Conservation (phyloP, 2,888 invertebrate genomes). For the Torymus aiolomorphi region DNA sequence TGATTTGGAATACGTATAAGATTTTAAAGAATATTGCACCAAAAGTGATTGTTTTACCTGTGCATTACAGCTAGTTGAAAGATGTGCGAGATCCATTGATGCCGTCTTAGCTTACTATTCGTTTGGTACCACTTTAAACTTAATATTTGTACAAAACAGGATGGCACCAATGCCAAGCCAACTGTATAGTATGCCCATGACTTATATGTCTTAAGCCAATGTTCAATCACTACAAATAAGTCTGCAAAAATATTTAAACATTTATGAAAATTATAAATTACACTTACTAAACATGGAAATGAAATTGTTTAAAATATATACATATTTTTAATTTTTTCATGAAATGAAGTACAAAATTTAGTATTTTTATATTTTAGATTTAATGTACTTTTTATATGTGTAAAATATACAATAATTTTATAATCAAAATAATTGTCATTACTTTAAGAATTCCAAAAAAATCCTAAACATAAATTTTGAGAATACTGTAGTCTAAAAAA, state of each 20-base stretch:
- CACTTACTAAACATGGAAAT: not conserved
- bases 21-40: not conserved
- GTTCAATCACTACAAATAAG: slow-evolving; percentile 78
- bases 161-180: slow-evolving; percentile 78
- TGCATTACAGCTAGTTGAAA: slow-evolving; percentile 79
- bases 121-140: slow-evolving; percentile 79
- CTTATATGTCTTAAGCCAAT: slow-evolving; percentile 78
- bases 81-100: slow-evolving; percentile 79
- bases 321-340: too few relatives aligned
- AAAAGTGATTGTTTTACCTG: slow-evolving; percentile 73
- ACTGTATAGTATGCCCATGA: slow-evolving; percentile 79
- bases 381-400: too few relatives aligned
- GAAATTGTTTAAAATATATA: too few relatives aligned
- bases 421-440: too few relatives aligned
- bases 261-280: not conserved
- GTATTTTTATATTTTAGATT: too few relatives aligned
- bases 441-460: too few relatives aligned
- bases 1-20: not conserved
- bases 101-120: slow-evolving; percentile 76
- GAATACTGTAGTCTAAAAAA: too few relatives aligned
- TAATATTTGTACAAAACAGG: slow-evolving; percentile 79
- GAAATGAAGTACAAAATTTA: too few relatives aligned
- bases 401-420: too few relatives aligned
- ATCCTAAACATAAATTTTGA: too few relatives aligned
- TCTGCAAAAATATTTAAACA: slow-evolving; percentile 74